phyloP scores from a whole-genome alignment of 2,888 invertebrate genomes.

The Noctua janthe region DNA sequence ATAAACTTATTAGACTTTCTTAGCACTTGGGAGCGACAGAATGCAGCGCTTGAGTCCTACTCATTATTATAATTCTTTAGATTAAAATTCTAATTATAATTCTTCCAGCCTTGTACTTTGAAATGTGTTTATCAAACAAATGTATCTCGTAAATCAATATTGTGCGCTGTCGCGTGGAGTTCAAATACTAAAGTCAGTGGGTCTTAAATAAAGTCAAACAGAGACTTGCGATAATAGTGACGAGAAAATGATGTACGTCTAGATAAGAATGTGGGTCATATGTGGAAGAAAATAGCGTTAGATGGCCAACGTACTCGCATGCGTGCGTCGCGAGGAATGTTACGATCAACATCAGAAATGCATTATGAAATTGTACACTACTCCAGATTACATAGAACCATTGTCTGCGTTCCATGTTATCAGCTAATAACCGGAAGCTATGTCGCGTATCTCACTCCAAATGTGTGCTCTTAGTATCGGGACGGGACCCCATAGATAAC shows the following conservation, averaged over 20 bases:
- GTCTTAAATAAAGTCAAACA: slow-evolving; percentile 63
- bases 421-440: slow-evolving; percentile 67
- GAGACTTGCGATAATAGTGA: slow-evolving; percentile 67
- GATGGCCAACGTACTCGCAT: slow-evolving; percentile 66
- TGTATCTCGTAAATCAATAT: slow-evolving; percentile 32
- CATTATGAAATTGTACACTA: slow-evolving; percentile 71
- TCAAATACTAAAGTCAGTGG: slow-evolving; percentile 63
- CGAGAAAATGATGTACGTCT: slow-evolving; percentile 75
- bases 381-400: slow-evolving; percentile 48
- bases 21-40: slow-evolving; percentile 2
- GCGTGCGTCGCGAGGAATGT: slow-evolving; percentile 72
- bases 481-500: slow-evolving; percentile 7
- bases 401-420: slow-evolving; percentile 54
- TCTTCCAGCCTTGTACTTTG: slow-evolving; percentile 42
- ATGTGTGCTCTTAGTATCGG: slow-evolving; percentile 20
- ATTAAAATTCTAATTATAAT: background rate
- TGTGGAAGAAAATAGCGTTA: slow-evolving; percentile 76
- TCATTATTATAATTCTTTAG: background rate
- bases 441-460: slow-evolving; percentile 51
- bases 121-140: slow-evolving; percentile 22
- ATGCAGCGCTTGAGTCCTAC: background rate
- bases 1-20: background rate
- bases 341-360: slow-evolving; percentile 76
- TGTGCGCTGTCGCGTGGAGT: slow-evolving; percentile 38
- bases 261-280: slow-evolving; percentile 86